Base-by-base conservation (phyloP, 2,888 invertebrate species). In the Hemithea aestivaria region DNA sequence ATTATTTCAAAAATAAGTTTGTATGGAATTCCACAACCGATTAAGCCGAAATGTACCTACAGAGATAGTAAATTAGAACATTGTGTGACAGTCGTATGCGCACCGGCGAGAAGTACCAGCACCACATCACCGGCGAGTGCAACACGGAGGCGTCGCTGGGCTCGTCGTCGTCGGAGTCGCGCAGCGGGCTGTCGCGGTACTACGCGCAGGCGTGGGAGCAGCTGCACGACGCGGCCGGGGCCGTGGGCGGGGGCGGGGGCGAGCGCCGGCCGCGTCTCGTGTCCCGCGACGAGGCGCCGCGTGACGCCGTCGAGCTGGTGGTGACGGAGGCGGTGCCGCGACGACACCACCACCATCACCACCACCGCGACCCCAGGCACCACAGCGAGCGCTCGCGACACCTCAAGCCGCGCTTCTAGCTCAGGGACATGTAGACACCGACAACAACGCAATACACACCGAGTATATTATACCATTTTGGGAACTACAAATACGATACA, bases 181-280 rank as follows among this genome's bases (percentile, higher is more conserved):
- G 94, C 32, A 91, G 92, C 61, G 94, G 94, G 20, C 88, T 97
- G 46, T 96, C 95, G 73, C 90, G 95, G 51, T 96, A 95, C 79
- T 96, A 96, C 80, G 90, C 95, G 16, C 94, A 96, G 73, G 96
- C 96, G 1, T 97, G 97, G 97, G 96, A 96, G 72, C 96, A 96
- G 72, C 89, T 97, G 2, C 95, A 95, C 71, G 95, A 95, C 71
- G 92, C 94, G 2, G 91, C 94, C 2, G 91, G 91, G 1, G 68
- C n/a, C n/a, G n/a, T n/a, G n/a, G n/a, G n/a, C n/a, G n/a, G n/a
- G n/a, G n/a, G n/a, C n/a, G n/a, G n/a, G n/a, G n/a, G n/a, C n/a
- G n/a, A n/a, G n/a, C n/a, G n/a, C n/a, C n/a, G n/a, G n/a, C n/a
- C n/a, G n/a, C n/a, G n/a, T n/a, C n/a, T n/a, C n/a, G n/a, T n/a